Evolutionary conservation across 2,888 invertebrate genomes (phyloP), one percentile per base, ranked within the genome.

Genomic region (Galeopsomyia nigrocyanea): DNA sequence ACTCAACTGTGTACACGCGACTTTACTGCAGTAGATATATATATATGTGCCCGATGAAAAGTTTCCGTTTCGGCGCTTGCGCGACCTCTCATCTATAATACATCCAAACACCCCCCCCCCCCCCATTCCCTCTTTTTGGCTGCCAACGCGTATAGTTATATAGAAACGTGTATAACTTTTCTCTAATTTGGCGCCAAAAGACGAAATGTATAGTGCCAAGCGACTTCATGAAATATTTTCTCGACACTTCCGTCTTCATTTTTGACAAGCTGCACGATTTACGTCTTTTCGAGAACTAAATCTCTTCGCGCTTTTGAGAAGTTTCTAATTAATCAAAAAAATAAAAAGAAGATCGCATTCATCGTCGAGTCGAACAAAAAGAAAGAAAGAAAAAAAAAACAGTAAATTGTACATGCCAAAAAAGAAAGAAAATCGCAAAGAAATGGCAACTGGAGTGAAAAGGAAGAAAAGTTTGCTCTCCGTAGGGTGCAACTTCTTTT

Each of bases 21-120:
- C 73, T 65, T 51, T 77, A 62, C 63, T 82, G 80, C 79, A 39
- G 7, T 7, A 26, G 2, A 26, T 5, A n/a, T n/a, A n/a, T n/a
- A n/a, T 26, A 26, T 79, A 80, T 81, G 80, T 49, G 19, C 77
- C 79, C 80, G 80, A 76, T 77, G 76, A 64, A 79, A 83, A 82
- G 82, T 82, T 79, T 82, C 79, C 39, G 39, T 80, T 79, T 77
- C 77, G 60, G 64, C 66, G 74, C 14, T 21, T 70, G 65, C 66
- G 61, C 70, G 58, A 71, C 57, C 53, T 53, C 72, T 39, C 62
- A 70, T 67, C 55, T 66, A 67, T 68, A 73, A 64, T n/a, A 73
- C 70, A 50, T 70, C 68, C 73, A n/a, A n/a, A n/a, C n/a, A n/a
- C 75, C 39, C 39, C 39, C 39, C 13, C 5, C 21, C 3, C 3